phyloP scores from a whole-genome alignment of 2,888 invertebrate genomes.

The Nasonia oneida region DNA sequence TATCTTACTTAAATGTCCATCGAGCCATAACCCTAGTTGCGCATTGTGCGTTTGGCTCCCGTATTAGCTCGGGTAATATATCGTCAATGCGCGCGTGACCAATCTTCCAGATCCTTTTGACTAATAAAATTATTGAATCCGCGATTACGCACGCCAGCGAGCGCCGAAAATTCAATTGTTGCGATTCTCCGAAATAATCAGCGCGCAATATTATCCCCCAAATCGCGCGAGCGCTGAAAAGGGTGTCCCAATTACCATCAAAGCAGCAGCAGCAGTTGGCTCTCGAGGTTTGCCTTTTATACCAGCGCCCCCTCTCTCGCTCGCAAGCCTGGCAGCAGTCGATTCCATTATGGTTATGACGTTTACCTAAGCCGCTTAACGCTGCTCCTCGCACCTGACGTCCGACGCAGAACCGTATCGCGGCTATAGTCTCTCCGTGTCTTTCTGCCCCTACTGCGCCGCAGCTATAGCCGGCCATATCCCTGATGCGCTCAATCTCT shows the following conservation, averaged over 20 bases:
- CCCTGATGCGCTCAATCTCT: conserved; percentile 14
- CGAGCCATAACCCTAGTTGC: not conserved
- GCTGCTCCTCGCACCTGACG: conserved; percentile 39
- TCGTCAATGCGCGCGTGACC: not conserved
- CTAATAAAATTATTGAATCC: not conserved
- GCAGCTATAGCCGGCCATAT: not conserved
- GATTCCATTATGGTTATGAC: conserved; percentile 46
- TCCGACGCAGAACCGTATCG: not conserved
- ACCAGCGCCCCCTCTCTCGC: not conserved
- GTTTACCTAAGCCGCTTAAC: conserved; percentile 51
- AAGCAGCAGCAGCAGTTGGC: not conserved
- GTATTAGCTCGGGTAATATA: not conserved
- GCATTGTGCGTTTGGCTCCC: not conserved
- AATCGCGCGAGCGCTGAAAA: not conserved
- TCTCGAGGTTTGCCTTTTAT: conserved; percentile 26
- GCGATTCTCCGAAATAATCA: conserved; percentile 21
- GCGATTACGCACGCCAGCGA: not conserved
- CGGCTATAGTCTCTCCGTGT: not conserved
- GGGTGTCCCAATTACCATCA: conserved; percentile 5
- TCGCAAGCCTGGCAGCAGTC: conserved; percentile 10
- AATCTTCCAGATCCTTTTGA: not conserved
- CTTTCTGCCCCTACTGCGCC: not conserved
- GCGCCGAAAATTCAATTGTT: not conserved
- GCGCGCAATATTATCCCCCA: conserved; percentile 5
- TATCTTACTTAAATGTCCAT: conserved; percentile 20